Evolutionary conservation across 2,113 vertebrate species (phyloP), one percentile per base, ranked within the genome.

Genomic region (Microcebus murinus): DNA sequence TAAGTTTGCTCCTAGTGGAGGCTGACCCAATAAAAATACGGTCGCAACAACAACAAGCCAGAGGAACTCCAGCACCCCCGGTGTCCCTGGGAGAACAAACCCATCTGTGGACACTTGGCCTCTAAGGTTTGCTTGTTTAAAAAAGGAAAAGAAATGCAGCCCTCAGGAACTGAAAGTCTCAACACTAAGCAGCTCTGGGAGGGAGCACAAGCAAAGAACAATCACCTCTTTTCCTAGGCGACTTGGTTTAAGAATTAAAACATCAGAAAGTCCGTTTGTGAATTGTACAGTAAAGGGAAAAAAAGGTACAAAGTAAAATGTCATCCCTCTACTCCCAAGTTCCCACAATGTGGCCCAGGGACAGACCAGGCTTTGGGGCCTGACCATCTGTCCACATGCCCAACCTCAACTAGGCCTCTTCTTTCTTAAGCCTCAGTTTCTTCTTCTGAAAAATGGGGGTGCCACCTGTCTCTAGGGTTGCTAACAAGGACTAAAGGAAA

Each of bases 211-310:
- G 6, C 1, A 21, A 57, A 17, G 18, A 13, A 1, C 4, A 4
- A 3, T 0, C 2, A 0, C 6, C 31, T 20, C 70, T 29, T 21
- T 34, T 34, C 15, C 55, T 1, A 0, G 77, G 70, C 18, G 59
- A 13, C 52, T 11, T 3, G 25, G 42, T 4, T 39, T 29, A 45
- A 65, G 29, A 57, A 88, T 34, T 2, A 10, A 34, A 42, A 42
- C 8, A 6, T 34, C 0, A 36, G 27, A 45, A 50, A 42, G 7
- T 0, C 61, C 4, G 59, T 63, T 25, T 29, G 10, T 12, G 61
- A 63, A 27, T 29, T 63, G 25, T 29, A 63, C 25, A 12, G 61
- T 63, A 29, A 63, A 63, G 25, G 12, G 29, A 29, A 63, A 63
- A 23, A 55, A 55, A 18, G 8, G 34, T 0, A 36, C 21, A 52